Evolutionary conservation across 2,113 vertebrate genomes (phyloP), one percentile per base, ranked within the genome.

Genomic region (Salvelinus fontinalis): DNA sequence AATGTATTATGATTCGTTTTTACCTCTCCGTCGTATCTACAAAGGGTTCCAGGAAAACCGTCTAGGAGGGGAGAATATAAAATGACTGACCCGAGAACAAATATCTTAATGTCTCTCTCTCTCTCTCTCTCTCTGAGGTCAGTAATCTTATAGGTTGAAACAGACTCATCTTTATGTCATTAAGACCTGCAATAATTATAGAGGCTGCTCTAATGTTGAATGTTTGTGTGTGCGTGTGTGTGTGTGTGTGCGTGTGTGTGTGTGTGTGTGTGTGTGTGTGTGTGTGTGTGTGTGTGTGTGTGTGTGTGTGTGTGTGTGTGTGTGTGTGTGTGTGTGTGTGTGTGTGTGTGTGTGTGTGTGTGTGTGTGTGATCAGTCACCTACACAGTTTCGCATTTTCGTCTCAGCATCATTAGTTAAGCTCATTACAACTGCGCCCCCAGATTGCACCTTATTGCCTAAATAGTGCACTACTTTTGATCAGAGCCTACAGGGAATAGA

Each of bases 141-240:
- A 79, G 75, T 85, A 84, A 84, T 87, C 67, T 83, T 64, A 22
- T 18, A 66, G 73, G 73, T 84, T 67, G 77, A 85, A 85, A 81
- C 24, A 76, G 76, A 51, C 78, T 81, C 81, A 83, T 90, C 79
- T 75, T 84, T 83, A 74, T 80, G 81, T 81, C 80, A 86, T 91
- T 85, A 87, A 79, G 70, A 78, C 51, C 34, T 72, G 81, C 60
- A 79, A 70, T 84, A 78, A 77, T 89, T 75, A 85, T 80, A 70
- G 64, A 86, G 85, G 84, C 71, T 64, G 2, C 60, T 70, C 77
- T 76, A 81, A 84, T 87, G 82, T 86, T 26, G 26, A 26, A 26
- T 26, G 31, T 34, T 5, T 34, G 31, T 34, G 48, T 49, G 48
- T 49, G 48, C 13, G 11, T 11, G 7, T 49, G 7, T 11, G 7